These are phyloP conservation scores for Amphipyra tragopoginis DNA, from an alignment of 2,888 invertebrate genomes.

Conservation along the genomic window DNA sequence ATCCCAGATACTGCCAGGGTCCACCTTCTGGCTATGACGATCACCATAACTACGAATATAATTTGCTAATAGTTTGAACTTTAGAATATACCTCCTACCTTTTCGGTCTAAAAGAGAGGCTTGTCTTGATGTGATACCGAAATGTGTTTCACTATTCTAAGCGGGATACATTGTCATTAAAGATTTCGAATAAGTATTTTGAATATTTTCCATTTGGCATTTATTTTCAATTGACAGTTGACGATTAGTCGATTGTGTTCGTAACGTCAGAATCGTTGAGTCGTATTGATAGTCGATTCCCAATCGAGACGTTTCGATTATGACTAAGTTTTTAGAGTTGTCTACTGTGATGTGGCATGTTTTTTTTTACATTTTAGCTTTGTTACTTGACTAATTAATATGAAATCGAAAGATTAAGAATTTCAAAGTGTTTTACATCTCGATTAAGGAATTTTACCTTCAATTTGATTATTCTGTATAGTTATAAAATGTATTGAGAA, in stretches of 20 bases:
- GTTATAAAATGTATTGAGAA: conserved; percentile 53
- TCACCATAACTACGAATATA: background rate
- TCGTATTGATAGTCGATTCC: conserved; percentile 29
- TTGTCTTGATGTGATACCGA: conserved; percentile 16
- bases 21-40: background rate
- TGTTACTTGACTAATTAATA: conserved; percentile 23
- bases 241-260: conserved; percentile 21
- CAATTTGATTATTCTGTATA: conserved; percentile 49
- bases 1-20: background rate
- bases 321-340: conserved; percentile 18
- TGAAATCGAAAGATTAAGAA: conserved; percentile 19
- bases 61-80: background rate
- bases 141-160: conserved; percentile 34
- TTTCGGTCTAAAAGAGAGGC: background rate
- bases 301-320: conserved; percentile 9
- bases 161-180: conserved; percentile 5
- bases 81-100: background rate
- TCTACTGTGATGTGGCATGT: conserved; percentile 28
- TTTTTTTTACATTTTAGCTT: conserved; percentile 15
- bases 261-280: conserved; percentile 6
- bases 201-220: conserved; percentile 22
- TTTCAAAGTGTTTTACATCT: conserved; percentile 21
- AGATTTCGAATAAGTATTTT: background rate
- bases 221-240: conserved; percentile 12
- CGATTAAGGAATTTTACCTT: conserved; percentile 36